Evolutionary conservation across 2,888 invertebrate species (phyloP), one percentile per base, ranked within the genome.

Genomic region (Camponotus fellah): DNA sequence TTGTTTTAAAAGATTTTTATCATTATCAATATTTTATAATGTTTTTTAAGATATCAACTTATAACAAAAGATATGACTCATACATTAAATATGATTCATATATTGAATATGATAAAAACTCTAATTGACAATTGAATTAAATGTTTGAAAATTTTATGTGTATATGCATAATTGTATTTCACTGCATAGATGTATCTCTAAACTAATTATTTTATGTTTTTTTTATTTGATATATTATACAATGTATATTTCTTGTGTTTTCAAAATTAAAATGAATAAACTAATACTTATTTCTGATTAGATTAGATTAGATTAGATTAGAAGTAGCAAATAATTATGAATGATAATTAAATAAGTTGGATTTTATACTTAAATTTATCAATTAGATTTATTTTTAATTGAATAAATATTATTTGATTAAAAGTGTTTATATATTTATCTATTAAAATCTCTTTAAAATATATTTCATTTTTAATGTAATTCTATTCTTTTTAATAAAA

Each of bases 291-390:
- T 76, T 76, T 64, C 49, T 21, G 34, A 75, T 76, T 62, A 62
- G 75, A 76, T 75, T 64, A 75, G 75, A 75, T 75, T 75, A 75
- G 14, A 37, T 64, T 43, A 43, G 21, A 58, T 58, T 21, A 58
- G 8, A n/a, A 43, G 6, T 1, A n/a, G 12, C 3, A 74, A 32
- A 40, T 40, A 17, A 72, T 1, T 21, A 12, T 40, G 5, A 1
- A n/a, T 43, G 60, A 26, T 49, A n/a, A 12, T 32, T 10, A 49
- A 69, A 49, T 69, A n/a, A 53, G 8, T 53, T 53, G n/a, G n/a
- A 53, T 53, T n/a, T 53, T 8, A 26, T 56, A 26, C 40, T 56
- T 12, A 40, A 58, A 26, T 12, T 17, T 58, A 10, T 8, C 5
- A 72, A 21, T 53, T 26, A 37, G n/a, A 21, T 6, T 34, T 72